phyloP scores from a whole-genome alignment of 2,797 vertebrate genomes.

The Sorex maritimensis region DNA sequence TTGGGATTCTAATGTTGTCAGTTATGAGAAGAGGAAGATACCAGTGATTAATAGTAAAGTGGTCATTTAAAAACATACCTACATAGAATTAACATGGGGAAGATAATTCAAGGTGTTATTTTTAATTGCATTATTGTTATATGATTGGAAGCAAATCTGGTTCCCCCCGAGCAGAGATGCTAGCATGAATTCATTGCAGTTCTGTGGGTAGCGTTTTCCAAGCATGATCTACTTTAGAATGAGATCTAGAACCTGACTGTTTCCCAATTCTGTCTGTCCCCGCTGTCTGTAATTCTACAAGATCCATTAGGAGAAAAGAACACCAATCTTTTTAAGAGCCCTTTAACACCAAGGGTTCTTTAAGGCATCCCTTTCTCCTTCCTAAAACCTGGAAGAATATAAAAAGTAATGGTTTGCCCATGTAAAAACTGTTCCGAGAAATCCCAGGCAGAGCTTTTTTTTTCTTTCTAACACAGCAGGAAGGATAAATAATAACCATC shows the following conservation, averaged over 20 bases:
- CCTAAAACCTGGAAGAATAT: conserved; percentile 45
- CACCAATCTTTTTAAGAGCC: neutral
- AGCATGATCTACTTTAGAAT: neutral
- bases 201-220: neutral
- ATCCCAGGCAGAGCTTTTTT: conserved; percentile 52
- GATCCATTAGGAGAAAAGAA: conserved; percentile 34
- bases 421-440: conserved; percentile 76
- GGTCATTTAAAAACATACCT: conserved; percentile 25
- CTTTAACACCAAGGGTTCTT: neutral
- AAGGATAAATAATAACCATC: conserved; percentile 83
- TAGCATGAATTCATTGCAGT: neutral
- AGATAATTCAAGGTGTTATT: neutral
- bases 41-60: neutral
- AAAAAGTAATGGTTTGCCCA: conserved; percentile 76
- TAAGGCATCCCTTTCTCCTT: conserved; percentile 45
- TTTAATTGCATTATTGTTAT: neutral
- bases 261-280: neutral
- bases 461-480: conserved; percentile 71
- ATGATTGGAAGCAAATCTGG: neutral
- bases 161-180: neutral
- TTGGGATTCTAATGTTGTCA: conserved; percentile 11
- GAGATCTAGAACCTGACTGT: conserved; percentile 20
- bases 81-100: neutral
- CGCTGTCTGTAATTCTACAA: conserved; percentile 19
- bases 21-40: conserved; percentile 42